Conservation (phyloP, 1,140 invertebrate species). For the Zaprionus ghesquierei region DNA sequence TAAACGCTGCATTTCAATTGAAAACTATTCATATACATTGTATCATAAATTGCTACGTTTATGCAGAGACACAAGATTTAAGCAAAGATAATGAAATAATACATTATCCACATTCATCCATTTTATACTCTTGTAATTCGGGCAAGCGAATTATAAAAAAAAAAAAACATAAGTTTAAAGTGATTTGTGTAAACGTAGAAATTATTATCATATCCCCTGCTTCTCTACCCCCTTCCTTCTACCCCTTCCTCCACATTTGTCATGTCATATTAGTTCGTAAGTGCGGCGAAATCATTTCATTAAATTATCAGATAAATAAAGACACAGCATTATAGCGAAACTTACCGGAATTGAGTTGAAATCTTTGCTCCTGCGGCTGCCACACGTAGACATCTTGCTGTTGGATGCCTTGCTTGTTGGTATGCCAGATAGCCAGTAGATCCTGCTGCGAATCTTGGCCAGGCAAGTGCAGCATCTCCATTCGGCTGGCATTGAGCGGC, state of each 20-base stretch:
- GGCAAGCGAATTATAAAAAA: background rate
- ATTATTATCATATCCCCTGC: background rate
- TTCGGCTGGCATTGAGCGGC: conserved; percentile 18
- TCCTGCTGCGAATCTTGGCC: background rate
- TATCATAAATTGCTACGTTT: conserved; percentile 10
- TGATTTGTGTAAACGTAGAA: conserved; percentile 18
- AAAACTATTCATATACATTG: background rate
- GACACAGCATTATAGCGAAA: conserved; percentile 45
- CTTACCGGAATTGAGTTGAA: conserved; percentile 55
- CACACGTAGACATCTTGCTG: conserved; percentile 31
- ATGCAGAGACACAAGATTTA: conserved; percentile 2
- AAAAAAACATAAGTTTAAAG: background rate
- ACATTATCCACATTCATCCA: background rate
- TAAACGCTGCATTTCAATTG: conserved; percentile 4
- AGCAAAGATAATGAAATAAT: background rate
- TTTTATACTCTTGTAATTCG: background rate
- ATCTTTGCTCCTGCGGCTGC: conserved; percentile 22
- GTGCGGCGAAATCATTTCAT: conserved; percentile 45
- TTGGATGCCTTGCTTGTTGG: background rate
- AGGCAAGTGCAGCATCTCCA: conserved; percentile 4
- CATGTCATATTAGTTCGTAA: conserved; percentile 46
- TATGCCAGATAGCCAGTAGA: conserved; percentile 29
- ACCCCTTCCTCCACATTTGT: background rate
- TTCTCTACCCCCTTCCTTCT: background rate
- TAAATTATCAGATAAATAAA: conserved; percentile 63